These are phyloP conservation scores for Rhabdophis nuchalis DNA, from an alignment of 2,797 vertebrate species.

Conservation along the genomic window DNA sequence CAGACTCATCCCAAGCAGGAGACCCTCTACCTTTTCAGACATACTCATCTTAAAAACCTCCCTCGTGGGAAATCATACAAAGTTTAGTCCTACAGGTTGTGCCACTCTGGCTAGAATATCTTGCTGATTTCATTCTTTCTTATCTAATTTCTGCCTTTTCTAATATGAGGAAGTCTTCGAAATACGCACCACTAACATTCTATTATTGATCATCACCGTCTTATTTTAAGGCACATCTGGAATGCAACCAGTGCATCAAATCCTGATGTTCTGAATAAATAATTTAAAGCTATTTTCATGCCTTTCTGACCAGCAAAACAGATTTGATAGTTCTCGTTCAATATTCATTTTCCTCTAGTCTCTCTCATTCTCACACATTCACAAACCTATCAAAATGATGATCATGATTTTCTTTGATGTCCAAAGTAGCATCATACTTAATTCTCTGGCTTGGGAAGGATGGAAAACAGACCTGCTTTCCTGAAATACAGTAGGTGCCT, in stretches of 20 bases:
- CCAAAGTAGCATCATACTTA: background rate
- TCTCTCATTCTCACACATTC: background rate
- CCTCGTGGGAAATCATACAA: background rate
- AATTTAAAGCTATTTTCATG: background rate
- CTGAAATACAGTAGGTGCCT: background rate
- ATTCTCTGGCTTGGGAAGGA: background rate
- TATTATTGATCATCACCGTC: background rate
- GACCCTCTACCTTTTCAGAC: too few species aligned
- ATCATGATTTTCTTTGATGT: background rate
- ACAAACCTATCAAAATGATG: background rate
- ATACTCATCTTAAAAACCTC: too few species aligned
- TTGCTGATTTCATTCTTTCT: background rate
- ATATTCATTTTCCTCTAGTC: background rate
- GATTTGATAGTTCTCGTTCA: background rate
- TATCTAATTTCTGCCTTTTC: background rate
- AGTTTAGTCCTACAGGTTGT: too few species aligned
- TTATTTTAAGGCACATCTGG: background rate
- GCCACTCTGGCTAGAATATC: background rate
- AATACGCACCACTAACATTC: background rate
- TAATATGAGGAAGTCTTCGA: background rate
- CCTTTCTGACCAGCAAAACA: background rate
- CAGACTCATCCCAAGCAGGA: too few species aligned
- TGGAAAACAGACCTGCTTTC: background rate
- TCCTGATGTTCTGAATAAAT: background rate
- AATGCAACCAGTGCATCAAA: background rate